phyloP scores from a whole-genome alignment of 53 echinoderm and acorn worm genomes.

The Mesocentrotus franciscanus region DNA sequence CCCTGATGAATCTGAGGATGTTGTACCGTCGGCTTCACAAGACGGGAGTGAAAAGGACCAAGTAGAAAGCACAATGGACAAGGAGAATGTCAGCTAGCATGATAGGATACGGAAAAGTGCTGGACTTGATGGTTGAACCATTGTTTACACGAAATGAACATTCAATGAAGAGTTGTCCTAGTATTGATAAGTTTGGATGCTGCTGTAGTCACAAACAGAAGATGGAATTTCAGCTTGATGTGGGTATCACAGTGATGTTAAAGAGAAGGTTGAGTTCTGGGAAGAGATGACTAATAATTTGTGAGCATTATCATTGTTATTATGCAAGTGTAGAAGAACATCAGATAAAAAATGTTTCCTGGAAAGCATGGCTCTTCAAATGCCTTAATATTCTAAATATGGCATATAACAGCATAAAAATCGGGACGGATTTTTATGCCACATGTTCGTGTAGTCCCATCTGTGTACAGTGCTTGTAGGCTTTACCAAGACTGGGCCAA shows the following conservation, averaged over 20 bases:
- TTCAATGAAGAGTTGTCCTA: not conserved
- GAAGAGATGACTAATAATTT: no score
- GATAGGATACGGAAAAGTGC: not conserved
- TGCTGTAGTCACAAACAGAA: not conserved
- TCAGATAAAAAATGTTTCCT: no score
- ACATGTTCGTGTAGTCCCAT: no score
- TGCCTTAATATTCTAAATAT: no score
- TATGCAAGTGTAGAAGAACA: no score
- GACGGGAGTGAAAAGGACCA: not conserved
- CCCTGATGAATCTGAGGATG: not conserved
- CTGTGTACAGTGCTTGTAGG: no score
- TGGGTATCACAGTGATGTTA: not conserved
- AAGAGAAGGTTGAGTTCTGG: no score
- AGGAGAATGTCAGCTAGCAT: constrained; percentile 2
- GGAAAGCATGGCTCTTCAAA: no score
- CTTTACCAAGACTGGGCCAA: no score
- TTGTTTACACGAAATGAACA: not conserved
- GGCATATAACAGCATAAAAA: no score
- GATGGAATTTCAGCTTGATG: not conserved
- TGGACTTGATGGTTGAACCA: not conserved
- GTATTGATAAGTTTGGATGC: not conserved
- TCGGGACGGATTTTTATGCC: no score
- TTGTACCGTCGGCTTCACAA: not conserved
- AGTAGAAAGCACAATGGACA: not conserved
- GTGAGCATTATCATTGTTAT: no score